Evolutionary conservation across 1,140 invertebrate species (phyloP), one percentile per base, ranked within the genome.

Genomic region (Tetraneura akinire): DNA sequence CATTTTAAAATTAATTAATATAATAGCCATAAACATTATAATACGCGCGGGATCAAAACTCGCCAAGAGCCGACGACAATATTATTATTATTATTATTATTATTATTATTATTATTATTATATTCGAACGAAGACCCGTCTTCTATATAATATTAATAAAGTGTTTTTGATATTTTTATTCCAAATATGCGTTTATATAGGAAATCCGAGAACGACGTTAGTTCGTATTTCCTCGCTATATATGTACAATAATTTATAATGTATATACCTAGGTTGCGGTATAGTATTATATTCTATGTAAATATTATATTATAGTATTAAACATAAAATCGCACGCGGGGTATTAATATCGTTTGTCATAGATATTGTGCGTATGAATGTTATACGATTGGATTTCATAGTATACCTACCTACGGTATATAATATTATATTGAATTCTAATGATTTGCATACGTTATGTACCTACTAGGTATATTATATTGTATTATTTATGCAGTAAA

Each of bases 311-410:
- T 37, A 37, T 37, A 64, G 32, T 64, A 62, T 9, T 64, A 21
- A 10, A 3, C n/a, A 37, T 9, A 37, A 64, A 37, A 64, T n/a
- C 29, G 29, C 18, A 37, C 16, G 16, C 16, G 10, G 37, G 62
- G 21, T 64, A 64, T 42, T 42, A 64, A 42, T 11, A 64, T n/a
- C 18, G 62, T 21, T 21, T n/a, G 62, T 64, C 62, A 64, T 64
- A 64, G 62, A 64, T 64, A 64, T 64, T 64, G 13, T 10, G 1
- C 10, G 18, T 64, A 42, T n/a, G 32, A 37, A 64, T n/a, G n/a
- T n/a, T 3, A 18, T 29, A 21, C 62, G 62, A 64, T 21, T 4
- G 3, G 29, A 64, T 64, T n/a, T 16, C n/a, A n/a, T 64, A 37
- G 18, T 64, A 64, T 29, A 37, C 60, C 29, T 0, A 11, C 0